Percentiles rank a stretch among this genome's conserved stretches.
Conservation (phyloP, 2,888 invertebrate species). For the Selenia dentaria region DNA sequence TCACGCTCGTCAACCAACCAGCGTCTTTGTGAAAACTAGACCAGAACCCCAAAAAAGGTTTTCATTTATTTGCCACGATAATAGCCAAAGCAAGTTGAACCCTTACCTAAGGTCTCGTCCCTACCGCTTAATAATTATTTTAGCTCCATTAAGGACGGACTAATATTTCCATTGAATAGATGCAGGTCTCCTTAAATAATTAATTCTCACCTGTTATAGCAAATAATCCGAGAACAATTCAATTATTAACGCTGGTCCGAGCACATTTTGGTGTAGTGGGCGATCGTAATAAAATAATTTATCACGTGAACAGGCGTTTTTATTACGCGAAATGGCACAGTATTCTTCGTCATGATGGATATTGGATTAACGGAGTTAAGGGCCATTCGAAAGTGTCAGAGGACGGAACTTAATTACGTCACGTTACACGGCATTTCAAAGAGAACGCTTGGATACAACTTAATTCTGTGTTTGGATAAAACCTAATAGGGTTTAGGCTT, state of each 20-base stretch:
- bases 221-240: slow-evolving; percentile 48
- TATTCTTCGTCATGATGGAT: slow-evolving; percentile 32
- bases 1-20: no score
- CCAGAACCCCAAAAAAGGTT: slow-evolving; percentile 9
- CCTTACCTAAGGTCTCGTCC: slow-evolving; percentile 9
- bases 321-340: slow-evolving; percentile 15
- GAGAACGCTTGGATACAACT: no score
- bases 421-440: not conserved
- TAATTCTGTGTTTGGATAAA: no score
- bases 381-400: slow-evolving; percentile 10
- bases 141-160: slow-evolving; percentile 4
- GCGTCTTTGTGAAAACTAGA: no score
- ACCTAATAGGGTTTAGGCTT: no score
- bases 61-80: slow-evolving; percentile 20
- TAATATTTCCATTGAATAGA: slow-evolving; percentile 36
- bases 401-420: not conserved
- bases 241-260: slow-evolving; percentile 45
- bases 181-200: slow-evolving; percentile 47
- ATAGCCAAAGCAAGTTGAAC: slow-evolving; percentile 19
- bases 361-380: slow-evolving; percentile 25
- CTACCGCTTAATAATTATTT: slow-evolving; percentile 14
- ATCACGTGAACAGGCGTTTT: slow-evolving; percentile 37
- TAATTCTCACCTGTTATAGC: slow-evolving; percentile 45
- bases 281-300: slow-evolving; percentile 30
- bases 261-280: slow-evolving; percentile 28